A percentile compares a stretch with the other conserved stretches of the same genome.
Conservation (phyloP, 2,797 vertebrate species). For the Acanthurus lineatus region DNA sequence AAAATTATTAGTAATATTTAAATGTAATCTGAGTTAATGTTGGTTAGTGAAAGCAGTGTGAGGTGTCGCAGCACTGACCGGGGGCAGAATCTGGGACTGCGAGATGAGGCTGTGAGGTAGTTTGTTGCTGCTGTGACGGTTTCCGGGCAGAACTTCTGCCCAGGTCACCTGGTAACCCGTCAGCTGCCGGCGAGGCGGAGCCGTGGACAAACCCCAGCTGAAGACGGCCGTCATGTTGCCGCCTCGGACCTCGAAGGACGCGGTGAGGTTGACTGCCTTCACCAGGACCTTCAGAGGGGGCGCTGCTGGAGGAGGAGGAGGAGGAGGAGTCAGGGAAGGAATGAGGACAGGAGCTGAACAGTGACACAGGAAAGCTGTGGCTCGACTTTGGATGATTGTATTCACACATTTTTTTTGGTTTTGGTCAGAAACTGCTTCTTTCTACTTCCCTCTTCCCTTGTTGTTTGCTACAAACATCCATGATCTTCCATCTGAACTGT, state of each 20-base stretch:
- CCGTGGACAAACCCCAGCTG: conserved; percentile 86
- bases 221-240: conserved; percentile 90
- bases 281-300: conserved; percentile 80
- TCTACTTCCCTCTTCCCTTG: no score
- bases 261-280: conserved; percentile 91
- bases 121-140: conserved; percentile 87
- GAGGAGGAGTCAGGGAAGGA: conserved; percentile 1
- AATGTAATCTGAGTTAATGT: no score
- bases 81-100: conserved; percentile 59
- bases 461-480: no score
- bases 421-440: no score
- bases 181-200: conserved; percentile 79
- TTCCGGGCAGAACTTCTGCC: conserved; percentile 90
- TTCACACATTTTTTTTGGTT: no score
- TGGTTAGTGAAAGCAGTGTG: no score
- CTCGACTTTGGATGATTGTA: no score
- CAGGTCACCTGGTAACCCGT: conserved; percentile 94
- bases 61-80: conserved; percentile 45
- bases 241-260: conserved; percentile 86
- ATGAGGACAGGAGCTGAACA: neutral
- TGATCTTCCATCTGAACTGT: no score
- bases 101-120: conserved; percentile 77
- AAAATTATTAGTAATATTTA: no score
- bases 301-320: conserved; percentile 62
- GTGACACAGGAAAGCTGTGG: no score